Percentiles rank a stretch among this genome's conserved stretches.
These are phyloP conservation scores for Orchesellides sinensis DNA, from an alignment of 2,888 invertebrate species.

Conservation along the genomic window DNA sequence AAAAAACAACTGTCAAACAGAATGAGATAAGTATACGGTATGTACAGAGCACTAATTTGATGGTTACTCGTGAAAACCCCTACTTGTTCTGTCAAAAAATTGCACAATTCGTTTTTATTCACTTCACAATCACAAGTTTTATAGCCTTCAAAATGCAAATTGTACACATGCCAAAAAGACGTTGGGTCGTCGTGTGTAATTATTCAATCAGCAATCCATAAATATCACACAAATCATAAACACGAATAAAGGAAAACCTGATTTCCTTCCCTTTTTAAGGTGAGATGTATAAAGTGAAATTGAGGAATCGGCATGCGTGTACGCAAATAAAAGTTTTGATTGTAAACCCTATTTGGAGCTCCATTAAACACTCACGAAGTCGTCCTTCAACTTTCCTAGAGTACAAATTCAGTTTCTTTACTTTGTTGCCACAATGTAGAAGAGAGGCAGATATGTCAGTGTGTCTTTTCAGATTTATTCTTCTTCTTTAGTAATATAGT, in stretches of 20 bases:
- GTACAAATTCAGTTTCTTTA: conserved; percentile 1
- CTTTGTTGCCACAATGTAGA: no score
- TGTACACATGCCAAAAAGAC: not conserved
- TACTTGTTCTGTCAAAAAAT: conserved; percentile 30
- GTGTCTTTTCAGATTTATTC: no score
- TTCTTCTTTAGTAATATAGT: no score
- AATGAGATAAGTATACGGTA: conserved; percentile 11
- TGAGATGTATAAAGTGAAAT: not conserved
- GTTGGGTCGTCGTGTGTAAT: conserved; percentile 29
- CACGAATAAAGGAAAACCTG: conserved; percentile 29
- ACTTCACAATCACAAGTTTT: not conserved
- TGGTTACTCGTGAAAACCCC: conserved; percentile 6
- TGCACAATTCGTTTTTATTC: conserved; percentile 24
- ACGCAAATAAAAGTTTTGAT: not conserved
- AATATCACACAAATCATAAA: conserved; percentile 36
- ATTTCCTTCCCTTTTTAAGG: conserved; percentile 28
- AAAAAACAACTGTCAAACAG: conserved; percentile 60
- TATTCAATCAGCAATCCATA: conserved; percentile 49
- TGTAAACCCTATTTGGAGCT: not conserved
- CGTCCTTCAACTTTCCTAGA: conserved; percentile 30
- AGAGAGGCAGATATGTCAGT: no score
- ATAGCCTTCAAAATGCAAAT: not conserved
- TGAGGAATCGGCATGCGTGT: no score
- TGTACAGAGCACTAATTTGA: conserved; percentile 2
- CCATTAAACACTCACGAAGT: conserved; percentile 35